A percentile compares a stretch with the other conserved stretches of the same genome.
These are phyloP conservation scores for Carettochelys insculpta DNA, from an alignment of 2,113 vertebrate species.

Conservation along the genomic window DNA sequence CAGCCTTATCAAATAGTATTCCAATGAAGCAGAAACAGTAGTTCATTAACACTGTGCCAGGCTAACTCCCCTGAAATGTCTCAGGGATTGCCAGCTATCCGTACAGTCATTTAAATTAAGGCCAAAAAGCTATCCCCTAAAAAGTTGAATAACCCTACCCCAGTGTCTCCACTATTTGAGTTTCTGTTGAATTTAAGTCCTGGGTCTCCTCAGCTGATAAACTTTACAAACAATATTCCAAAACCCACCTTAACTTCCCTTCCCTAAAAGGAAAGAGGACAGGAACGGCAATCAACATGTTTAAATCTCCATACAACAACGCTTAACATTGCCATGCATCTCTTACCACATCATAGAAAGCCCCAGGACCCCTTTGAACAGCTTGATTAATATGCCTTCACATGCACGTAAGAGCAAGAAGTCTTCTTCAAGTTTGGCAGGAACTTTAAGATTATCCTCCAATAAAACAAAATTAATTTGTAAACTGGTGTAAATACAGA, in stretches of 20 bases:
- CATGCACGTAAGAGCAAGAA: background rate
- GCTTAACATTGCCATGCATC: background rate
- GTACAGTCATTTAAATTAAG: background rate
- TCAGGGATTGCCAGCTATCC: background rate
- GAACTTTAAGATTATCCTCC: background rate
- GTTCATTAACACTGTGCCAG: background rate
- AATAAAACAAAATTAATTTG: background rate
- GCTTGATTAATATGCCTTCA: background rate
- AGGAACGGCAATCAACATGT: background rate
- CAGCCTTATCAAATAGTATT: background rate
- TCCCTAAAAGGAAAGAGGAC: background rate
- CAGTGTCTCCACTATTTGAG: background rate
- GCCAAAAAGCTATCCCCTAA: background rate
- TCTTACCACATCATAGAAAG: background rate
- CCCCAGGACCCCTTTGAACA: background rate
- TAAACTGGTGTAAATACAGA: background rate
- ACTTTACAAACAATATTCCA: background rate
- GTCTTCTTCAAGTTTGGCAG: background rate
- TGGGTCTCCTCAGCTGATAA: background rate
- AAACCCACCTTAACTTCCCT: background rate
- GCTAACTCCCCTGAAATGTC: background rate
- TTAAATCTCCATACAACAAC: background rate
- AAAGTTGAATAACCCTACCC: background rate
- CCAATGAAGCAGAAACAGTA: background rate
- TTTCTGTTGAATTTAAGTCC: background rate